Base-by-base conservation (phyloP, 35 echinoderm and acorn worm genomes). In the Apostichopus parvimensis region DNA sequence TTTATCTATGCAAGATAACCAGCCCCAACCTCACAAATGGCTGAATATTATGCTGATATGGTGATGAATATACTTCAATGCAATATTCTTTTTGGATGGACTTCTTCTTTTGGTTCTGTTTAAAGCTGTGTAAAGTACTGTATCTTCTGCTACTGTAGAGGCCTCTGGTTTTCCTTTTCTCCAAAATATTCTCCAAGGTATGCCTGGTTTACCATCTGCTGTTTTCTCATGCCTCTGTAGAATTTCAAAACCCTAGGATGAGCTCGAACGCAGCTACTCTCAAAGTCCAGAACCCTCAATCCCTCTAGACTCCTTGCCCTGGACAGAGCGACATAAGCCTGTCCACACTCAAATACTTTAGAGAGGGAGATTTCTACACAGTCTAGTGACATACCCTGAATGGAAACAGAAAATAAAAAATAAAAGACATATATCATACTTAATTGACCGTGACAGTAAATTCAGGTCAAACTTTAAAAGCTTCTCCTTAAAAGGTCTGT, bases 331-430 rank as follows among this genome's bases (percentile, higher is more conserved):
- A 99, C 97, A 45, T 99, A 99, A 10, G 97, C 94, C 77, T 99
- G 97, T 10, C 97, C 97, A 76, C 97, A 96, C 71, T 99, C 97
- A 76, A 99, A 99, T 54, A 99, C 97, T 56, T 92, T 89, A 6
- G 97, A 96, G 6, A 99, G 80, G 17, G 97, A 96, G 55, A 99
- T 99, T 77, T 99, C 97, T 5, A 99, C 97, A 91, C 97, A 99
- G 92, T 99, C 97, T 12, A 99, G 78, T 22, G 97, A 99, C 95
- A 99, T 94, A 53, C 97, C 97, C 97, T 96, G 88, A 56, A 86
- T 68, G 22, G 57, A 52, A 17, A 87, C 90, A 57, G 11, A 10
- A 72, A 88, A 77, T 1, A 53, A 24, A 66, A 65, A 10, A 73
- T 18, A 77, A 53, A 87, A 54, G 18, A 78, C 23, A 86, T 86